Evolutionary conservation across 2,888 invertebrate species (phyloP), one percentile per base, ranked within the genome.

Genomic region (Drosophila ustulata): DNA sequence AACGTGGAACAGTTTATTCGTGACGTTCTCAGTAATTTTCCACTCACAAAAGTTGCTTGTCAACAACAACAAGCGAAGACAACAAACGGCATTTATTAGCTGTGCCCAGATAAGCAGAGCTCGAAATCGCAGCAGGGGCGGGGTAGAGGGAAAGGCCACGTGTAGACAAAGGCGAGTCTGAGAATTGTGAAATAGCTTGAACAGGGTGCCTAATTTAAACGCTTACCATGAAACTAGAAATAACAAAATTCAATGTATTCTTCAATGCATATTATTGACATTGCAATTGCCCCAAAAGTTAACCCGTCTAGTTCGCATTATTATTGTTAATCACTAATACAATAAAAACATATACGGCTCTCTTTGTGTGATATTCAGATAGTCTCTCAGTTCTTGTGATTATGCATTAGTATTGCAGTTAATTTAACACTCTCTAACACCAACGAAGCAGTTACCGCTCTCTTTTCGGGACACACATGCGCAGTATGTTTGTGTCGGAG

Each of bases 201-300:
- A 64, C 43, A 64, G 64, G 64, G 64, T 57, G 57, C 28, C 50
- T 23, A n/a, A 9, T 9, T 4, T 49, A 8, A n/a, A 18, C 11
- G 8, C 1, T 3, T 25, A 8, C 8, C 11, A 28, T 26, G 3
- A n/a, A 30, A 41, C 6, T 41, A 4, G 7, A 18, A 5, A 11
- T 37, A 37, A 7, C 2, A 7, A 41, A 4, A n/a, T 37, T n/a
- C 13, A 41, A 39, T 0, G 3, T 11, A 4, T n/a, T n/a, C 11
- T 37, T 37, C n/a, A 2, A 1, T 41, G 39, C 39, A 18, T 7
- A 1, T 41, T 41, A 6, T 41, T 0, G 6, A 7, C 4, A 13
- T 6, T 28, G 28, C 13, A 47, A n/a, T 26, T 25, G 5, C 2
- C 6, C 2, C 2, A n/a, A n/a, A 1, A 7, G n/a, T 1, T 18